phyloP scores from a whole-genome alignment of 2,113 vertebrate species.

The Sceloporus undulatus region DNA sequence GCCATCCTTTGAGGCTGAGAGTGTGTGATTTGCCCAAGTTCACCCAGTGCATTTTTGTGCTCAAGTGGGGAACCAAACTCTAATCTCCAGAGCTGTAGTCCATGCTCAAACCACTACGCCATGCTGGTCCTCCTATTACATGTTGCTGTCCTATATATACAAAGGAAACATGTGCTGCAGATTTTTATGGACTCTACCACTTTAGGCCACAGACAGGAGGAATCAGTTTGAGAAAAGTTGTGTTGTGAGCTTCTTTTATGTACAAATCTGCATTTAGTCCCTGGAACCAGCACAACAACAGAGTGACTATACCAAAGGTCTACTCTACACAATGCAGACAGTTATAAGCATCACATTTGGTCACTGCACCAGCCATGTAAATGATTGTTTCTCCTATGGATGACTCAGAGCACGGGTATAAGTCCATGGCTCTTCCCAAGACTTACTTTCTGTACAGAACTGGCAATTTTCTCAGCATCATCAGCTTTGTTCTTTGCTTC shows the following conservation, averaged over 20 bases:
- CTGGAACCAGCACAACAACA: too few relatives aligned
- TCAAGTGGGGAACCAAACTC: too few relatives aligned
- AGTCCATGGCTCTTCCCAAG: not conserved
- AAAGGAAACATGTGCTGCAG: not conserved
- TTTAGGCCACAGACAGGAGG: not conserved
- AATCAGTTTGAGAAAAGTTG: not conserved
- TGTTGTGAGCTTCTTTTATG: not conserved
- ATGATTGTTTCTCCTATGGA: not conserved
- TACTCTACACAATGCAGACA: too few relatives aligned
- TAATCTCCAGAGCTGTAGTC: too few relatives aligned
- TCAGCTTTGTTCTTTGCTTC: slow-evolving; percentile 91
- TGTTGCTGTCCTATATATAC: not conserved
- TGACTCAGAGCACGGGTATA: not conserved
- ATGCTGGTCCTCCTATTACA: too few relatives aligned
- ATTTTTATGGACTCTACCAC: not conserved
- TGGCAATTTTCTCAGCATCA: slow-evolving; percentile 89
- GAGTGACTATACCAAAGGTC: too few relatives aligned
- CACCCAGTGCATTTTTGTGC: too few relatives aligned
- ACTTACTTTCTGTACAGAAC: slow-evolving; percentile 89
- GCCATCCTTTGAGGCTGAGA: too few relatives aligned
- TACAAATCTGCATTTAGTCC: not conserved
- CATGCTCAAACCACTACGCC: too few relatives aligned
- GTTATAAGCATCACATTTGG: not conserved
- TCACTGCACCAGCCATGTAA: too few relatives aligned
- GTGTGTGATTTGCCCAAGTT: too few relatives aligned